phyloP scores from a whole-genome alignment of 2,888 invertebrate species.

The Aphodius sticticus region DNA sequence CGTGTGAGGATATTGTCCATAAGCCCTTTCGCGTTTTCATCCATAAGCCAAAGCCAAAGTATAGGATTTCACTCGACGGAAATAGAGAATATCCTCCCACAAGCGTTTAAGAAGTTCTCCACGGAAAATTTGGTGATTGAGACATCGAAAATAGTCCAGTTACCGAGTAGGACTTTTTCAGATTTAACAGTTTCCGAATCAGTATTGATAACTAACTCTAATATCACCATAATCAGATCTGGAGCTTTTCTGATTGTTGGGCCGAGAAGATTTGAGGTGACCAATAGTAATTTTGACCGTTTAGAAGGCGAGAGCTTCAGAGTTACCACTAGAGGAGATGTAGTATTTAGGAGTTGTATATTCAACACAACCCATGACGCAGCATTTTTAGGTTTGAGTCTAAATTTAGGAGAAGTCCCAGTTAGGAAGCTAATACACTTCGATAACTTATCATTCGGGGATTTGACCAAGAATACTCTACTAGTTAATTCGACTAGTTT shows the following conservation, averaged over 20 bases:
- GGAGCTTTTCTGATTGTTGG: conserved; percentile 74
- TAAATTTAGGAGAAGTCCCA: conserved; percentile 61
- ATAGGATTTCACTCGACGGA: conserved; percentile 69
- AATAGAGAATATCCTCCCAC: conserved; percentile 69
- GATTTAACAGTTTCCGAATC: conserved; percentile 75
- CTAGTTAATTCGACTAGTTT: conserved; percentile 66
- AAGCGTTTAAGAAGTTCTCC: conserved; percentile 83
- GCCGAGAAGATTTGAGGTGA: conserved; percentile 69
- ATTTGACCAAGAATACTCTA: conserved; percentile 66
- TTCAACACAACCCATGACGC: conserved; percentile 67
- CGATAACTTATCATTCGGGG: conserved; percentile 70
- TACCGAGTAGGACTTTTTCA: conserved; percentile 77
- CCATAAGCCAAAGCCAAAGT: conserved; percentile 66
- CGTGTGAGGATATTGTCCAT: conserved; percentile 69
- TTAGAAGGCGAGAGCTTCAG: conserved; percentile 74
- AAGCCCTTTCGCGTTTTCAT: conserved; percentile 78
- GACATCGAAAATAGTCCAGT: conserved; percentile 66
- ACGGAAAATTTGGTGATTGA: conserved; percentile 71
- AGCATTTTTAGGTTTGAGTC: conserved; percentile 68
- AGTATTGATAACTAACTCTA: conserved; percentile 71
- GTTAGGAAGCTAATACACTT: conserved; percentile 64
- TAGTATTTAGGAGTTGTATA: conserved; percentile 72
- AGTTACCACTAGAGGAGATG: conserved; percentile 67
- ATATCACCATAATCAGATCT: conserved; percentile 70
- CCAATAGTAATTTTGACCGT: conserved; percentile 66